Evolutionary conservation across 2,113 vertebrate species (phyloP).

Genomic region (Oreotrochilus melanogaster): DNA sequence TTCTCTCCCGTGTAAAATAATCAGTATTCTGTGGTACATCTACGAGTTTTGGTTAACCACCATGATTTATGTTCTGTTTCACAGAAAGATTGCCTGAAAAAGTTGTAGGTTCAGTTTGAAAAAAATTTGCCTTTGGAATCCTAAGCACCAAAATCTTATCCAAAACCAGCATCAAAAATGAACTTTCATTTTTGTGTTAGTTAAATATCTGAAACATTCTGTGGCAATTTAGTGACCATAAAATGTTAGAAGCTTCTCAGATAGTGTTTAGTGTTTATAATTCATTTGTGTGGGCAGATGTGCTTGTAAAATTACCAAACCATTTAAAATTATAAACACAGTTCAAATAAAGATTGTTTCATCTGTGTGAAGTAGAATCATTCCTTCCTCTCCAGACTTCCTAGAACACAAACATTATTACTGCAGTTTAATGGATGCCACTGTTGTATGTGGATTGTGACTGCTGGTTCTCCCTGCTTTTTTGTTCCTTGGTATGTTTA

Average conservation of each 20-base stretch:
- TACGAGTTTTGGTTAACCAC: background rate
- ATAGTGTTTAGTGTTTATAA: conserved; percentile 25
- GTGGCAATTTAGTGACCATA: background rate
- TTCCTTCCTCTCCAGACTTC: background rate
- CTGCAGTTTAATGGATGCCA: background rate
- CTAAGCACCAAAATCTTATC: background rate
- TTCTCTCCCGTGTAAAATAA: background rate
- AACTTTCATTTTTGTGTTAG: background rate
- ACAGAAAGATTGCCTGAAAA: background rate
- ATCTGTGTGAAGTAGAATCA: background rate
- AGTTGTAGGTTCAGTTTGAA: background rate
- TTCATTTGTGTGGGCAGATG: conserved; percentile 44
- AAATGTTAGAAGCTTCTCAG: conserved; percentile 4
- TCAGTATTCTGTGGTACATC: background rate
- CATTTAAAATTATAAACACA: background rate
- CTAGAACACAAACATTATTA: background rate
- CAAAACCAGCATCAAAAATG: background rate
- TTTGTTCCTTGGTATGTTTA: conserved; percentile 23
- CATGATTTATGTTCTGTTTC: background rate
- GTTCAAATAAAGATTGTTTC: conserved; percentile 16
- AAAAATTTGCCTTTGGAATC: background rate
- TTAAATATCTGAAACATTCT: conserved; percentile 21
- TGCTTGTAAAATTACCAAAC: conserved; percentile 41
- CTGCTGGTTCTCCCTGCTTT: background rate
- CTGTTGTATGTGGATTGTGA: background rate